Base-by-base conservation (phyloP, 2,888 invertebrate species). In the Odiellus spinosus region DNA sequence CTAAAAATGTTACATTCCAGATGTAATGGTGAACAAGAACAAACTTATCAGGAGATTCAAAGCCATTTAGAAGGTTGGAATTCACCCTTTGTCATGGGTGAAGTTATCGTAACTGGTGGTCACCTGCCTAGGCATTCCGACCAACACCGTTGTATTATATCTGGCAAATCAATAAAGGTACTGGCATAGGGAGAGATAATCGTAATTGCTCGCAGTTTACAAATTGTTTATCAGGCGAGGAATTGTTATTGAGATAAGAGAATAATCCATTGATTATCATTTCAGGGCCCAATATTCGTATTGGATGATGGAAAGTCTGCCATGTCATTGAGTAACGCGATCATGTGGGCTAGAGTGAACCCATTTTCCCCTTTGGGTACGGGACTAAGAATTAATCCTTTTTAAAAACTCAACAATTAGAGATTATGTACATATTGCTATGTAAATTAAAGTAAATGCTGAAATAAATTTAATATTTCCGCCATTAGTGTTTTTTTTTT, bases 291-390 rank as follows among this genome's bases (percentile, higher is more conserved):
- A 14, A 62, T 63, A 8, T 66, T 60, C 50, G 64, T 64, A 47
- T 56, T 68, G 20, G 68, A 67, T 54, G 66, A 67, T 54, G 64
- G 64, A 1, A 56, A 55, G 33, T 65, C 66, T 15, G 63, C 64
- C 5, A 54, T 68, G 39, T 65, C 66, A 3, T 56, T 65, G 18
- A 66, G 63, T 52, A 66, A 67, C 54, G 67, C 67, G 18, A 49
- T 67, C 20, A 68, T 68, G 67, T 68, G 68, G 68, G 65, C 67
- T 18, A 66, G 64, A 52, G 67, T 67, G 3, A 66, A 67, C 53
- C 64, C 65, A 1, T 67, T 67, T 54, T 66, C 67, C 15, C 68
- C 68, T 1, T 55, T 66, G 4, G 63, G 61, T 12, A 61, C 64
- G 21, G 65, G 66, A 4, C 57, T 58, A 8, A 56, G 61, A 39